Base-by-base conservation (phyloP, 1,140 invertebrate genomes). In the Ceratosolen fusciceps region DNA sequence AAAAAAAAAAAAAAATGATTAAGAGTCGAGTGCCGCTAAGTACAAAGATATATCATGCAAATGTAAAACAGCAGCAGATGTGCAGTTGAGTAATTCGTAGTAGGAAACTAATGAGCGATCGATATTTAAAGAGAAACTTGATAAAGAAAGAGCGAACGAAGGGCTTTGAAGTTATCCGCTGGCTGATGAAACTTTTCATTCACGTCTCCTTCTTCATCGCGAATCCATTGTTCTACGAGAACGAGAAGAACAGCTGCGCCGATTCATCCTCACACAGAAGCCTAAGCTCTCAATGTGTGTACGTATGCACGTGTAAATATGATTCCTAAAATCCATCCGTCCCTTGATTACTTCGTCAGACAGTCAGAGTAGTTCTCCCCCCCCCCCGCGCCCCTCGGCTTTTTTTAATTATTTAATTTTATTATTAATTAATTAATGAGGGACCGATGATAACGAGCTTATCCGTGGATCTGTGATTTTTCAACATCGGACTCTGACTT, bases 131-230 rank as follows among this genome's bases (percentile, higher is more conserved):
- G 12, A 37, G 5, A 43, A 43, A 43, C 5, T 9, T 0, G 12
- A 68, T 39, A 21, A 43, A 52, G n/a, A 31, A 71, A 52, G 29
- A 54, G 7, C 3, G 24, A 1, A 19, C 0, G n/a, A n/a, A 34
- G 10, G 29, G 8, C 24, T 24, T 56, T 0, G 60, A 54, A 14
- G 34, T 54, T 56, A 68, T 58, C 9, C 29, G 56, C 52, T 62
- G 65, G 56, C 52, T 62, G 65, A 70, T 52, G 52, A 78, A 71
- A 71, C 70, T 79, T 74, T 73, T 73, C 47, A 54, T 79, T 79
- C 49, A 54, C 56, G 19, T 58, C 31, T 70, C n/a, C n/a, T n/a
- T n/a, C n/a, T n/a, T n/a, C n/a, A n/a, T n/a, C 43, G 65, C 72
- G 37, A 60, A 62, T 70, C 58, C 52, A 74, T 74, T 75, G 65